These are phyloP conservation scores for Etheostoma cragini DNA, from an alignment of 2,113 vertebrate species.

Conservation along the genomic window DNA sequence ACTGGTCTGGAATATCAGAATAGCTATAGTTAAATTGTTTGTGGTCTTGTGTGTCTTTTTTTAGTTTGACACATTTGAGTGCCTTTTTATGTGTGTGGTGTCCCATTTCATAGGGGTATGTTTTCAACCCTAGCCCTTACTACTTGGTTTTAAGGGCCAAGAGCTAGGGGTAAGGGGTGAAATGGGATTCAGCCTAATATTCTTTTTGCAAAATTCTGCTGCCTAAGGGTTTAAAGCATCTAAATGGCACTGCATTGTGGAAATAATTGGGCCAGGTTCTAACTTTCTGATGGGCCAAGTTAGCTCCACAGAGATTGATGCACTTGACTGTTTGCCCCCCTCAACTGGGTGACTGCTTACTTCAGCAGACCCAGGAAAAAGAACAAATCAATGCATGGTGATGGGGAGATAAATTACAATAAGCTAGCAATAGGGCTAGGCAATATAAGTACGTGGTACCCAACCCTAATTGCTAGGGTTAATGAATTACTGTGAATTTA, in stretches of 20 bases:
- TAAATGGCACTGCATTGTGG: background rate
- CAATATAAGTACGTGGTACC: background rate
- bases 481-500: background rate
- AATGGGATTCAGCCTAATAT: background rate
- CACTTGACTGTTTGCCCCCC: background rate
- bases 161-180: no score
- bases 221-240: background rate
- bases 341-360: constrained; percentile 22
- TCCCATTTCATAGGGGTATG: no score
- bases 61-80: no score
- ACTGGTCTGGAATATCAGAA: no score
- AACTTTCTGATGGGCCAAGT: constrained; percentile 1
- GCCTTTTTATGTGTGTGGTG: no score
- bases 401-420: background rate
- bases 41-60: no score
- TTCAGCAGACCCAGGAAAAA: constrained; percentile 2
- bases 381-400: constrained; percentile 17
- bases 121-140: no score
- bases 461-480: background rate
- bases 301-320: constrained; percentile 4
- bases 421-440: background rate
- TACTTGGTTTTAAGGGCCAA: no score
- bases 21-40: no score
- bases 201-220: background rate
- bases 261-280: background rate